A percentile compares a stretch with the other conserved stretches of the same genome.
Evolutionary conservation across 2,888 invertebrate species (phyloP).

Genomic region (Tineola bisselliella): DNA sequence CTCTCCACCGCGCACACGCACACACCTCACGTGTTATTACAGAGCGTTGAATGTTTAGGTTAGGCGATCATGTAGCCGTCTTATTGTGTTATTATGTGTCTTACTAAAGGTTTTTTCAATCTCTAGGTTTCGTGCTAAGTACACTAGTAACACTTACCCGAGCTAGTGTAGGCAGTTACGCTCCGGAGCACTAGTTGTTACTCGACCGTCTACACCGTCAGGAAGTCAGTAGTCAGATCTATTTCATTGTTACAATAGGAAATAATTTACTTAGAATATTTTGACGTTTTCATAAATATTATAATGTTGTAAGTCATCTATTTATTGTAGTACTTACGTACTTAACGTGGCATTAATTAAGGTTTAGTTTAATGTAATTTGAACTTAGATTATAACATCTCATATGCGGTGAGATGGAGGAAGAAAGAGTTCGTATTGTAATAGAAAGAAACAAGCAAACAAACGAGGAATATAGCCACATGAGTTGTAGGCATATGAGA

Average conservation of each 20-base stretch:
- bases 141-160: not conserved
- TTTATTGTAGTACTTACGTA: constrained; percentile 67
- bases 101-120: constrained; percentile 64
- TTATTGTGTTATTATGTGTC: constrained; percentile 19
- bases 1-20: not conserved
- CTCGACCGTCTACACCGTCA: constrained; percentile 63
- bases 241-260: constrained; percentile 22
- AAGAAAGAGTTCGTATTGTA: constrained; percentile 56
- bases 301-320: constrained; percentile 55
- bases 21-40: too few relatives aligned
- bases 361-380: constrained; percentile 35
- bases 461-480: not conserved
- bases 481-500: constrained; percentile 22
- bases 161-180: constrained; percentile 67
- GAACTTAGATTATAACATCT: constrained; percentile 16
- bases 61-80: constrained; percentile 17
- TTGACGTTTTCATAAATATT: constrained; percentile 37
- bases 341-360: constrained; percentile 58
- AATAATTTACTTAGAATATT: constrained; percentile 40
- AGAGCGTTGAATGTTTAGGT: not conserved
- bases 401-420: constrained; percentile 31
- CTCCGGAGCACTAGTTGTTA: constrained; percentile 67
- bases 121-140: constrained; percentile 68
- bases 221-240: constrained; percentile 42
- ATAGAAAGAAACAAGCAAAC: not conserved